These are phyloP conservation scores for Armadillidium nasatum DNA, from an alignment of 1,140 invertebrate genomes.

Conservation along the genomic window DNA sequence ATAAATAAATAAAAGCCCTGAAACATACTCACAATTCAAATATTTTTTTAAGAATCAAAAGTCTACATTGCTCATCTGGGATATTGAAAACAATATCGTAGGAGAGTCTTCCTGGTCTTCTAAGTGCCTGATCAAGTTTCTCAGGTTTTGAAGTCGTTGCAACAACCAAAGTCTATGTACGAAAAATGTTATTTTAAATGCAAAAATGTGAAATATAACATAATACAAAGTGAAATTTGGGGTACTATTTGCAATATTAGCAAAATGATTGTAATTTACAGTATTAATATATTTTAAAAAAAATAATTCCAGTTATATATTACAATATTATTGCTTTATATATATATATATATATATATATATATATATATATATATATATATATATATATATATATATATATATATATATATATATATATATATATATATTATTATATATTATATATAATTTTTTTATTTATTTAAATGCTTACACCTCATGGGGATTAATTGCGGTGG, in stretches of 20 bases:
- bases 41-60: background rate
- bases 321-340: background rate
- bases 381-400: no score
- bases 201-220: background rate
- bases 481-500: no score
- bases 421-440: no score
- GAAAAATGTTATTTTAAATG: background rate
- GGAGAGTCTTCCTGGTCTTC: background rate
- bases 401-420: no score
- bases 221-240: background rate
- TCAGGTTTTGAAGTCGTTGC: background rate
- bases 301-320: background rate
- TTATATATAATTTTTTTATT: no score
- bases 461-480: no score
- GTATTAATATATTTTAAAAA: background rate
- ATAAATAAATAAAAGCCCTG: no score
- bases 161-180: background rate
- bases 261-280: background rate
- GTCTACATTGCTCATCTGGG: background rate
- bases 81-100: background rate
- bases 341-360: background rate
- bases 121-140: background rate
- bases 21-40: no score
- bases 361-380: no score
- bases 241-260: background rate